Evolutionary conservation across 1,140 invertebrate species (phyloP).

Genomic region (Popillia japonica): DNA sequence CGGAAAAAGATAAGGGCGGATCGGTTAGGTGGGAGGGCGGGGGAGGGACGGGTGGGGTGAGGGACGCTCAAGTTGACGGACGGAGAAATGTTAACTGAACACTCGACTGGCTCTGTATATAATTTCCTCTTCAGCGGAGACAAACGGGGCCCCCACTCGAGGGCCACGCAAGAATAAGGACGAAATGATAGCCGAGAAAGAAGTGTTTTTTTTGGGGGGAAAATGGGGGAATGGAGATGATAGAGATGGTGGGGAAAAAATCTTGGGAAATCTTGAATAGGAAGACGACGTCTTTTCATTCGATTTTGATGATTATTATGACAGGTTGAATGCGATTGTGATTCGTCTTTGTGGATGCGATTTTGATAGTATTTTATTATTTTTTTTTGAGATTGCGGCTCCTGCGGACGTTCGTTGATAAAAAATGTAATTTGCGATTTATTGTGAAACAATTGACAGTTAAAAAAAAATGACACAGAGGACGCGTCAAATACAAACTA

Average conservation of each 20-base stretch:
- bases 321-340: background rate
- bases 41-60: background rate
- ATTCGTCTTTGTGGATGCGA: background rate
- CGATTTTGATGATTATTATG: conserved; percentile 25
- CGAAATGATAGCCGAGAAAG: too few relatives aligned
- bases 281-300: background rate
- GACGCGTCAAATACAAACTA: too few relatives aligned
- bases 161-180: background rate
- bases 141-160: background rate
- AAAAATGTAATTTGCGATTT: too few relatives aligned
- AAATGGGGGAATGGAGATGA: background rate
- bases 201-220: too few relatives aligned
- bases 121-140: conserved; percentile 31
- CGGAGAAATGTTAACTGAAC: conserved; percentile 23
- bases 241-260: background rate
- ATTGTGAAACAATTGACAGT: too few relatives aligned
- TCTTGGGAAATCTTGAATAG: background rate
- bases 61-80: background rate
- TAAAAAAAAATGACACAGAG: too few relatives aligned
- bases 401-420: too few relatives aligned
- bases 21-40: too few relatives aligned
- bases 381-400: too few relatives aligned
- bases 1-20: too few relatives aligned
- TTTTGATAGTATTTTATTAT: too few relatives aligned
- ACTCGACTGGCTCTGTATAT: conserved; percentile 24